phyloP scores from a whole-genome alignment of 2,797 vertebrate genomes.

The Poeciliopsis infans region DNA sequence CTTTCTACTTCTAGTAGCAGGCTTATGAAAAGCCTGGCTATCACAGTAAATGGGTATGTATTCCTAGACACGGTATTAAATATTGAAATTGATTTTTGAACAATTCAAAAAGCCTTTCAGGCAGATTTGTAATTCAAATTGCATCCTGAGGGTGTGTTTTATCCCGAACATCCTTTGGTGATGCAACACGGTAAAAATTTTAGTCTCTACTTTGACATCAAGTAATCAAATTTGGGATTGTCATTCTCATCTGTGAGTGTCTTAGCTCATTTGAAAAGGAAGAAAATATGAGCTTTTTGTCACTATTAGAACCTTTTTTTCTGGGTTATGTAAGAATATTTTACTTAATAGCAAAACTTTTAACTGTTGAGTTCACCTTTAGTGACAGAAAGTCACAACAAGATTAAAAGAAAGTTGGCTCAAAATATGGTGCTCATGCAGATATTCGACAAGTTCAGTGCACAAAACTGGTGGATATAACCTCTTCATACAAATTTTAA shows the following conservation, averaged over 20 bases:
- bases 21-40: slow-evolving; percentile 22
- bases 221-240: slow-evolving; percentile 27
- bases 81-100: slow-evolving; percentile 51
- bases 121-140: slow-evolving; percentile 71
- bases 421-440: background rate
- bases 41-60: slow-evolving; percentile 23
- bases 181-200: slow-evolving; percentile 60
- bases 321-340: background rate
- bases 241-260: background rate
- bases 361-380: background rate
- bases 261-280: background rate
- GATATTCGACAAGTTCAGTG: background rate
- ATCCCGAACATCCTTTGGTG: slow-evolving; percentile 44
- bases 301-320: background rate
- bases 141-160: slow-evolving; percentile 55
- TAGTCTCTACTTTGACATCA: slow-evolving; percentile 52
- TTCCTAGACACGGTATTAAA: slow-evolving; percentile 43
- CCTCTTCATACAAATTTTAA: background rate
- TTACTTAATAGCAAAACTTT: background rate
- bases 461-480: background rate
- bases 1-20: slow-evolving; percentile 9
- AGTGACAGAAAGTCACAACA: no score
- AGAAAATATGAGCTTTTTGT: background rate
- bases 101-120: slow-evolving; percentile 48
- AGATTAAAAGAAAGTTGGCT: background rate